Evolutionary conservation across 2,113 vertebrate species (phyloP).

Genomic region (Callopanchax toddi): DNA sequence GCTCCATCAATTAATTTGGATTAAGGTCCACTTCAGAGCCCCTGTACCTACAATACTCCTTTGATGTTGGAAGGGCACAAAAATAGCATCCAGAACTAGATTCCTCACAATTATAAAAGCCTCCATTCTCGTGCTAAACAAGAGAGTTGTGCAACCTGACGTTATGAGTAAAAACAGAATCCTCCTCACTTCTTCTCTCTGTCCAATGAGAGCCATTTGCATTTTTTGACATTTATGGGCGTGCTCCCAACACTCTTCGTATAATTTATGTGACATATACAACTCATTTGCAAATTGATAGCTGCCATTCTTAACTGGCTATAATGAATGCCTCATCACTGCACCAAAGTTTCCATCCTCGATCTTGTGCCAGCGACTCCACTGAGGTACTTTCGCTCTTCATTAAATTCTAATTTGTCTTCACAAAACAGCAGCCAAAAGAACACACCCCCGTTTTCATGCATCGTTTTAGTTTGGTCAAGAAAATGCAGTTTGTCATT

Average conservation of each 20-base stretch:
- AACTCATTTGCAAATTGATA: conserved; percentile 78
- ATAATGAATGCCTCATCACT: conserved; percentile 71
- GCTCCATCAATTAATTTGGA: conserved; percentile 56
- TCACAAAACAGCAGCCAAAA: conserved; percentile 44
- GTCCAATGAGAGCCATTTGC: conserved; percentile 65
- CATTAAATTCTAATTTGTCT: conserved; percentile 70
- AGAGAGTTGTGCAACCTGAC: conserved; percentile 25
- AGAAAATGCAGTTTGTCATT: conserved; percentile 56
- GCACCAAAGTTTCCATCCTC: conserved; percentile 52
- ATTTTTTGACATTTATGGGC: conserved; percentile 71
- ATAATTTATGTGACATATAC: conserved; percentile 66
- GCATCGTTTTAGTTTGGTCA: conserved; percentile 54
- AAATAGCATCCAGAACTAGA: conserved; percentile 45
- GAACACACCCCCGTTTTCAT: conserved; percentile 40
- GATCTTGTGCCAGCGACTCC: conserved; percentile 40
- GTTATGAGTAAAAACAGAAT: conserved; percentile 22
- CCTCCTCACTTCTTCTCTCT: conserved; percentile 18
- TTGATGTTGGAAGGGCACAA: conserved; percentile 61
- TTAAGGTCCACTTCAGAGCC: conserved; percentile 56
- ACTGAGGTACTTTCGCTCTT: conserved; percentile 63
- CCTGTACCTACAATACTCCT: conserved; percentile 49
- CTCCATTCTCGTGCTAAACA: conserved; percentile 51
- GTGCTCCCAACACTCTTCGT: conserved; percentile 40
- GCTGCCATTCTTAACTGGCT: conserved; percentile 71
- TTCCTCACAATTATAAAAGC: conserved; percentile 55